Evolutionary conservation across 2,797 vertebrate species (phyloP).

Genomic region (Varecia variegata): DNA sequence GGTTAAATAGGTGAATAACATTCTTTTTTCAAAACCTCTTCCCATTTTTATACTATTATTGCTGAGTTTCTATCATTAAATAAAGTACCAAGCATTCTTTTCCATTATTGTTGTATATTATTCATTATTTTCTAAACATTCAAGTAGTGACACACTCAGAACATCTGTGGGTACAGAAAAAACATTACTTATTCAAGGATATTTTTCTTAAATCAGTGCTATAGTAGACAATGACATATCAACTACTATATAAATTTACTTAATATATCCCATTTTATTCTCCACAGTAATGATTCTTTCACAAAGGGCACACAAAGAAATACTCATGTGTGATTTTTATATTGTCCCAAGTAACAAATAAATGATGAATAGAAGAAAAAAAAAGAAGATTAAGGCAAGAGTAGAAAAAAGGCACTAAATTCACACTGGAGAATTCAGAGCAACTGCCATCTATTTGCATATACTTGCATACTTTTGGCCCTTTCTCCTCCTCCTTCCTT

Average conservation of each 20-base stretch:
- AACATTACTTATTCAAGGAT: not conserved
- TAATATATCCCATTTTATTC: not conserved
- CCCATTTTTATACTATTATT: not conserved
- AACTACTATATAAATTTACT: not conserved
- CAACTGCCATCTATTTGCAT: accelerated
- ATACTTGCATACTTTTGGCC: not conserved
- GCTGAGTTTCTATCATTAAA: not conserved
- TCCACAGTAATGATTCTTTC: not conserved
- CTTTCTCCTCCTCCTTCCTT: not conserved
- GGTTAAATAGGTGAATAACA: not conserved
- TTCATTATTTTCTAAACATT: not conserved
- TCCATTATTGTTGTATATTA: not conserved
- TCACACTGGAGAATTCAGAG: not conserved
- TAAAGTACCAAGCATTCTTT: not conserved
- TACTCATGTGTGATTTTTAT: not conserved
- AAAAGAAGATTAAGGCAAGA: not conserved
- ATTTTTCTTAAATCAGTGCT: not conserved
- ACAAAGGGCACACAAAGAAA: not conserved
- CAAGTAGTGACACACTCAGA: not conserved
- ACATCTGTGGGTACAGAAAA: not conserved
- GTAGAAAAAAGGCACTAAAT: not conserved
- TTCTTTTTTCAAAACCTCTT: not conserved
- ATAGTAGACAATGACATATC: not conserved
- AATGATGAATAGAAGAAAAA: not conserved
- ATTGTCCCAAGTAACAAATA: not conserved